Evolutionary conservation across 2,888 invertebrate species (phyloP), one percentile per base, ranked within the genome.

Genomic region (Meganola albula): DNA sequence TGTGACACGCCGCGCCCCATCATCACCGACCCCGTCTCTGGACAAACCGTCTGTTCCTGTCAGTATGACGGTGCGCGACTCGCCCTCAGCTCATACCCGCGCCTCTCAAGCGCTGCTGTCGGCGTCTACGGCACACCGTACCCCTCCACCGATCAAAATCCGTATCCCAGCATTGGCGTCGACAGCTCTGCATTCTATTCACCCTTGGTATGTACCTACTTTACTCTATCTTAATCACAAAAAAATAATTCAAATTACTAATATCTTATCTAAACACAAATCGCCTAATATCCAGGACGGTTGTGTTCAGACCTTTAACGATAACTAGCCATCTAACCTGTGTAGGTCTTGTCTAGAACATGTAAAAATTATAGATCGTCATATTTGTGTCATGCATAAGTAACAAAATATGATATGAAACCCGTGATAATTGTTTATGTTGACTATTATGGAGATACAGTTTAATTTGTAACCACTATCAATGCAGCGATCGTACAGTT

Each of bases 161-260:
- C 96, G 23, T 96, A 96, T 71, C 95, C 95, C 27, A 95, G 95
- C 79, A 96, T 96, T 83, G 94, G 95, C 39, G 93, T 95, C 62
- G 96, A 96, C 74, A 96, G 96, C 67, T 96, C 97, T 28, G 96
- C 97, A 34, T 97, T 97, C 87, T 97, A 97, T 85, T 95, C 96
- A 44, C 96, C 97, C 54, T 77, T 97, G 93, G 97, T 97, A 89
- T 92, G 96, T 92, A 65, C 18, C 25, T 10, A 23, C 10, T 6
- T 23, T 10, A n/a, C n/a, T n/a, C n/a, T n/a, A n/a, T n/a, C n/a
- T n/a, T n/a, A n/a, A n/a, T n/a, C n/a, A n/a, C n/a, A n/a, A n/a
- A n/a, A n/a, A n/a, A n/a, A n/a, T n/a, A n/a, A n/a, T n/a, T n/a
- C n/a, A n/a, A n/a, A n/a, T n/a, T n/a, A n/a, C n/a, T n/a, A n/a